A percentile compares a stretch with the other conserved stretches of the same genome.
Conservation (phyloP, 2,113 vertebrate genomes). For the Castor canadensis region DNA sequence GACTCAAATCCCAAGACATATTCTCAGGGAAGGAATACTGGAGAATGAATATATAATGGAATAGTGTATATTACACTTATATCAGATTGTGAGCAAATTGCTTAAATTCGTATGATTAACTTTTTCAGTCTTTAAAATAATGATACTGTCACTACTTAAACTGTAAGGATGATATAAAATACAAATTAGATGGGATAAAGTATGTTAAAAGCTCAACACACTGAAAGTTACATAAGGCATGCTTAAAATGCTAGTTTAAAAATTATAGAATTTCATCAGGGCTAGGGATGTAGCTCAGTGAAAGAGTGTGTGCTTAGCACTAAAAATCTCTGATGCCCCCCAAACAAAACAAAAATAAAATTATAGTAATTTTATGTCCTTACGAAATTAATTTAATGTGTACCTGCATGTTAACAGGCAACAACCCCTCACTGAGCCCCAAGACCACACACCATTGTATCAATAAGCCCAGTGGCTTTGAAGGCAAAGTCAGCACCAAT, state of each 20-base stretch:
- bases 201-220: neutral
- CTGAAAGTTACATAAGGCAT: neutral
- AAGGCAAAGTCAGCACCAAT: conserved; percentile 88
- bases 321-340: neutral
- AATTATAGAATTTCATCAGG: neutral
- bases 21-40: neutral
- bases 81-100: neutral
- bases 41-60: neutral
- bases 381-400: no score
- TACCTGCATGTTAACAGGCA: neutral
- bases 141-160: neutral
- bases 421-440: no score
- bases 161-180: neutral
- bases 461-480: conserved; percentile 86
- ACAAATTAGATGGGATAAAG: neutral
- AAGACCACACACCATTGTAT: conserved; percentile 85
- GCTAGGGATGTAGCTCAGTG: neutral
- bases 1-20: neutral
- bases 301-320: neutral
- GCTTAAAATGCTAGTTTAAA: neutral
- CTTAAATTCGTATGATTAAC: neutral
- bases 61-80: neutral
- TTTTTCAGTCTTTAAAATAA: neutral
- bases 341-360: neutral
- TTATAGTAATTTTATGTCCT: neutral